These are phyloP conservation scores for Brachyptera risi DNA, from an alignment of 2,888 invertebrate genomes.

Conservation along the genomic window DNA sequence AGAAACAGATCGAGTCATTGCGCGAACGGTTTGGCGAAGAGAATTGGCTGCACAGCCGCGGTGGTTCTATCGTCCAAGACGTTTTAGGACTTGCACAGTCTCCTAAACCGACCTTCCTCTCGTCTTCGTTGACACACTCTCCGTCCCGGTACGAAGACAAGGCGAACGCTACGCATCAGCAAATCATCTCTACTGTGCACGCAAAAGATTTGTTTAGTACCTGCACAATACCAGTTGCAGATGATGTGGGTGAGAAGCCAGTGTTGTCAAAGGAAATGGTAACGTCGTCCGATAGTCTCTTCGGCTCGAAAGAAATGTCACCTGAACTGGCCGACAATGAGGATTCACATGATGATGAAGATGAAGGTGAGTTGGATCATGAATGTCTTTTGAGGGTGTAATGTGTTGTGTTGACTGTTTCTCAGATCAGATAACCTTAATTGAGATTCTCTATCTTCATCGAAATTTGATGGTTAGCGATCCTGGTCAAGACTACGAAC, in stretches of 20 bases:
- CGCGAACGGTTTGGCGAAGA: conserved; percentile 54
- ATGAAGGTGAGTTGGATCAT: conserved; percentile 14
- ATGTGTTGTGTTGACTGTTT: too few relatives aligned
- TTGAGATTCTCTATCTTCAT: too few relatives aligned
- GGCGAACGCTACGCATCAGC: too few relatives aligned
- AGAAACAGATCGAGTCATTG: conserved; percentile 54
- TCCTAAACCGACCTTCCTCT: conserved; percentile 33
- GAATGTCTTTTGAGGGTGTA: too few relatives aligned
- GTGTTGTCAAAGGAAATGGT: background rate
- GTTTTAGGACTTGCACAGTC: conserved; percentile 51
- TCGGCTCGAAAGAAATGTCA: background rate
- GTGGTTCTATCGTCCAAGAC: conserved; percentile 51
- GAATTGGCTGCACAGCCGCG: conserved; percentile 56
- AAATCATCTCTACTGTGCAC: too few relatives aligned
- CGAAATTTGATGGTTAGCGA: too few relatives aligned
- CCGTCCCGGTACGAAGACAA: conserved; percentile 31
- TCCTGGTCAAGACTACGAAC: too few relatives aligned
- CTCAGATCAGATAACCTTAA: too few relatives aligned
- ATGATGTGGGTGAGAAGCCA: conserved; percentile 43
- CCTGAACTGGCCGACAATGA: background rate
- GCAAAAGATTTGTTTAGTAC: too few relatives aligned
- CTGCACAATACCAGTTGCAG: conserved; percentile 24
- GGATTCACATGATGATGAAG: conserved; percentile 2
- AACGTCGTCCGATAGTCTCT: background rate
- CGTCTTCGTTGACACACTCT: background rate